Conservation (phyloP, 1,140 invertebrate genomes). For the Oncopodura yosiiana region DNA sequence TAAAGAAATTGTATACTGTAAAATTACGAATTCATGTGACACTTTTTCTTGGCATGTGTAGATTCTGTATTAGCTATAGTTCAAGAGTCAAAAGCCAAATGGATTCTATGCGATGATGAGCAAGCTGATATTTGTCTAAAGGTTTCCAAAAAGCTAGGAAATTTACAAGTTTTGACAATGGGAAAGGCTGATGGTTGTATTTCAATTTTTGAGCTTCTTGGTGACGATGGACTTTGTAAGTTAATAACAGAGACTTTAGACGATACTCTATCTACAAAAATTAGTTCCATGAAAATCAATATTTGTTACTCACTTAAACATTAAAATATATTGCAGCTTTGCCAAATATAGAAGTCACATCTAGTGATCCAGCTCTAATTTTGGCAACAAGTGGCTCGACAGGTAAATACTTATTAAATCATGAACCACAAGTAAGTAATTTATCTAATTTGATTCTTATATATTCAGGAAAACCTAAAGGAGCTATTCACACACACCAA, state of each 20-base stretch:
- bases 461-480: too few species aligned
- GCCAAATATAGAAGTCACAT: conserved; percentile 6
- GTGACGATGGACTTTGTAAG: conserved; percentile 12
- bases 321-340: conserved; percentile 6
- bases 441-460: too few species aligned
- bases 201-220: conserved; percentile 15
- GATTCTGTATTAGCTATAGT: not conserved
- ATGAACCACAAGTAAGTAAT: too few species aligned
- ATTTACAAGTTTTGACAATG: conserved; percentile 12
- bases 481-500: conserved; percentile 18
- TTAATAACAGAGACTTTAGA: too few species aligned
- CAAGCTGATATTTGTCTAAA: conserved; percentile 1
- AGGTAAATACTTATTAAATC: conserved; percentile 16
- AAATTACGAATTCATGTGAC: not conserved
- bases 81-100: not conserved
- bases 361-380: conserved; percentile 12
- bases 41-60: not conserved
- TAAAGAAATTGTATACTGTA: not conserved
- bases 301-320: not conserved
- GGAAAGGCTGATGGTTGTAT: conserved; percentile 1
- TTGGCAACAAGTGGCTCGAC: conserved; percentile 28
- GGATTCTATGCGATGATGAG: conserved; percentile 19
- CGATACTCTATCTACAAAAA: too few species aligned
- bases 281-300: not conserved
- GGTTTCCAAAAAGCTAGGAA: conserved; percentile 8